Evolutionary conservation across 2,113 vertebrate genomes (phyloP), one percentile per base, ranked within the genome.

Genomic region (Peromyscus californicus): DNA sequence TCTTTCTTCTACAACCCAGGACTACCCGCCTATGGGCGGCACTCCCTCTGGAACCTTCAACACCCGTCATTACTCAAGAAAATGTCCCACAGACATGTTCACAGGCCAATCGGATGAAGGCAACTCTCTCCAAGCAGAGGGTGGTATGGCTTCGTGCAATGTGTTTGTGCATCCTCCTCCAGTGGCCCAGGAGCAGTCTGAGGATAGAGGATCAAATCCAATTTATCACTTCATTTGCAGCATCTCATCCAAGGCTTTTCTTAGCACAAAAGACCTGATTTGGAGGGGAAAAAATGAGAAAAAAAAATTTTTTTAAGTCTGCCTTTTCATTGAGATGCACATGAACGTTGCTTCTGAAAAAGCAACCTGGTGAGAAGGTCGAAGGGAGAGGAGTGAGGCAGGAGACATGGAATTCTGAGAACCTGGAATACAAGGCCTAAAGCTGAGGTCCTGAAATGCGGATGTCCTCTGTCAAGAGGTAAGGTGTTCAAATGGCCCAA

Each of bases 211-310:
- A 90, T 67, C 92, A 86, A 91, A 93, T 61, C 54, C 75, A 80
- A 93, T 61, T 93, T 59, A 84, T 54, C 54, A 83, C 89, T 86
- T 82, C 65, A 72, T 83, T 79, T 82, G 86, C 8, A 94, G 11
- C 83, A 45, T 85, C 86, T 95, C 74, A 45, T 31, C 45, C n/a
- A 65, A 48, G 33, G 65, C 69, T 89, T 26, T 89, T 86, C 84
- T 67, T 26, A 78, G 61, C 79, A 90, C 61, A 93, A 93, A 95
- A 75, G 72, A 61, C 67, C 94, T 94, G 61, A 86, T 75, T 95
- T 57, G 1, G 51, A 74, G 31, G 31, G 17, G 87, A 4, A 26
- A 33, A 24, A 48, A 3, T 59, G 16, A 84, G 36, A 78, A 80
- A 19, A 51, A 42, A 63, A 26, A 51, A 7, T 51, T 54, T 36